These are phyloP conservation scores for Istiophorus platypterus DNA, from an alignment of 2,113 vertebrate species.

Conservation along the genomic window DNA sequence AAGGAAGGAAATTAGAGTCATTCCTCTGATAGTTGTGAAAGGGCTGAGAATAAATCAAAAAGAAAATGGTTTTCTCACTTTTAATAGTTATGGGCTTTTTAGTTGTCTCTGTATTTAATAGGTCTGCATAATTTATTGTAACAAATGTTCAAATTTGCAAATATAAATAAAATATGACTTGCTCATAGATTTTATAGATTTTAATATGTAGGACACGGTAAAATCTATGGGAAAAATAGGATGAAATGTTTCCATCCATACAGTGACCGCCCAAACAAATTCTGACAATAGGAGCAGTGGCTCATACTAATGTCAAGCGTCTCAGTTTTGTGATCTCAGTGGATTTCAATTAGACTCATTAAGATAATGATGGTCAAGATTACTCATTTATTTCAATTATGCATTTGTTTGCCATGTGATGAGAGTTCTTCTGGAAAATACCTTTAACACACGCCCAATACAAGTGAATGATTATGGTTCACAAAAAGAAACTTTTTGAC, in stretches of 20 bases:
- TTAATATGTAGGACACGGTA: neutral
- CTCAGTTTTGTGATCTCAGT: neutral
- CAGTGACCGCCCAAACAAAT: neutral
- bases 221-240: neutral
- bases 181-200: too few relatives aligned
- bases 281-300: neutral
- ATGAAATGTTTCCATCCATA: neutral
- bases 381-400: neutral
- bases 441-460: neutral
- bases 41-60: neutral
- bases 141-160: neutral
- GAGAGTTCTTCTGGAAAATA: neutral
- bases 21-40: neutral
- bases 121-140: neutral
- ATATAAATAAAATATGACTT: neutral
- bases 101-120: neutral
- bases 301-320: slow-evolving; percentile 8
- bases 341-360: neutral
- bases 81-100: neutral
- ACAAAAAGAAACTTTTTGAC: neutral
- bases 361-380: neutral
- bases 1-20: neutral
- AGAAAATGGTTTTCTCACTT: neutral
- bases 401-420: neutral
- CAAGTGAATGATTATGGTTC: neutral